A percentile compares a stretch with the other conserved stretches of the same genome.
phyloP scores from a whole-genome alignment of 2,888 invertebrate genomes.

The Bombyx huttoni region DNA sequence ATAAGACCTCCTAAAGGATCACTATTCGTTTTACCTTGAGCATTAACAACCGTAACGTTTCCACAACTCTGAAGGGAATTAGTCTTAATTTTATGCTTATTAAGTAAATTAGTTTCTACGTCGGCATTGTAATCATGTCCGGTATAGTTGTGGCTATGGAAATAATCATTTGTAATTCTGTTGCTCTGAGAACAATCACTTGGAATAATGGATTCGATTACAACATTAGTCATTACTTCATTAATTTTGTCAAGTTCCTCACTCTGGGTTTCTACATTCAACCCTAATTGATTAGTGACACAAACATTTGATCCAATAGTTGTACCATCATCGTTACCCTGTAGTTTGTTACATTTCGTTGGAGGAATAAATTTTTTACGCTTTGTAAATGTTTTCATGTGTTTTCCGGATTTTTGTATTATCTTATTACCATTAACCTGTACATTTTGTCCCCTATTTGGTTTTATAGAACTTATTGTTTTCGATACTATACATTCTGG shows the following conservation, averaged over 20 bases:
- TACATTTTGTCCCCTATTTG: not conserved
- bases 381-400: conserved; percentile 12
- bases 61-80: no score
- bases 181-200: not conserved
- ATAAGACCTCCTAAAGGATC: conserved; percentile 26
- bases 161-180: no score
- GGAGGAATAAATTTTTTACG: conserved; percentile 37
- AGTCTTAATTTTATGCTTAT: no score
- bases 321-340: not conserved
- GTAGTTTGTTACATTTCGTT: not conserved
- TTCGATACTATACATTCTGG: not conserved
- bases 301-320: not conserved
- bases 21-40: conserved; percentile 3
- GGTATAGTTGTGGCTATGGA: no score
- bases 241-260: not conserved
- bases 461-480: not conserved
- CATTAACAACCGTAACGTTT: no score
- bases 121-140: no score
- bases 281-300: not conserved
- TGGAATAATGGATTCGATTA: not conserved
- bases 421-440: conserved; percentile 11
- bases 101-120: no score
- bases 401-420: conserved; percentile 27
- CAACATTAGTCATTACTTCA: not conserved
- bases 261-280: not conserved